Percentiles rank a stretch among this genome's conserved stretches.
phyloP scores from a whole-genome alignment of 2,113 vertebrate species.

The Ceuthmochares aereus region DNA sequence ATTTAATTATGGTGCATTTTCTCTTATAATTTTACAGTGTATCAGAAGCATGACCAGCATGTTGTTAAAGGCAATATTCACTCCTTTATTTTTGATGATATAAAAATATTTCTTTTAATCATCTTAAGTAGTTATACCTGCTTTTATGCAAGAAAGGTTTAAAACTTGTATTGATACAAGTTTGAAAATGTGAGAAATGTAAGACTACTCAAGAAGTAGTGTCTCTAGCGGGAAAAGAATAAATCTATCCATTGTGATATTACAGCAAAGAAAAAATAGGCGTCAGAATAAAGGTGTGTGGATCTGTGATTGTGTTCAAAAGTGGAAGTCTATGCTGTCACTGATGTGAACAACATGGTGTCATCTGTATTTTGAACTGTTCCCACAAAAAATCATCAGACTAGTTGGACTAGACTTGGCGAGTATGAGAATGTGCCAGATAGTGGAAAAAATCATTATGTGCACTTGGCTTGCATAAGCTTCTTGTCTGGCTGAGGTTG shows the following conservation, averaged over 20 bases:
- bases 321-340: background rate
- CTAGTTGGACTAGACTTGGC: accelerated
- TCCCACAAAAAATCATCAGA: background rate
- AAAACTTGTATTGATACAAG: background rate
- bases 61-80: background rate
- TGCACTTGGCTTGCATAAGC: background rate
- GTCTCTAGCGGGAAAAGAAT: background rate
- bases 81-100: background rate
- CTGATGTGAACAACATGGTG: background rate
- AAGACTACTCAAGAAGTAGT: background rate
- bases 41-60: background rate
- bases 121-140: background rate
- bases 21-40: background rate
- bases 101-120: background rate
- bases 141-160: background rate
- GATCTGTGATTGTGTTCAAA: background rate
- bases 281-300: background rate
- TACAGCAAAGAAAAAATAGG: background rate
- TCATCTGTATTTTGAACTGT: background rate
- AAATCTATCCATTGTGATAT: background rate
- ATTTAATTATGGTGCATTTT: background rate
- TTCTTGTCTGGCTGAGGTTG: background rate
- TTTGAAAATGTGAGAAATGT: background rate
- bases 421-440: background rate
- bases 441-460: background rate